These are phyloP conservation scores for Borostomias antarcticus DNA, from an alignment of 2,797 vertebrate genomes.

Conservation along the genomic window DNA sequence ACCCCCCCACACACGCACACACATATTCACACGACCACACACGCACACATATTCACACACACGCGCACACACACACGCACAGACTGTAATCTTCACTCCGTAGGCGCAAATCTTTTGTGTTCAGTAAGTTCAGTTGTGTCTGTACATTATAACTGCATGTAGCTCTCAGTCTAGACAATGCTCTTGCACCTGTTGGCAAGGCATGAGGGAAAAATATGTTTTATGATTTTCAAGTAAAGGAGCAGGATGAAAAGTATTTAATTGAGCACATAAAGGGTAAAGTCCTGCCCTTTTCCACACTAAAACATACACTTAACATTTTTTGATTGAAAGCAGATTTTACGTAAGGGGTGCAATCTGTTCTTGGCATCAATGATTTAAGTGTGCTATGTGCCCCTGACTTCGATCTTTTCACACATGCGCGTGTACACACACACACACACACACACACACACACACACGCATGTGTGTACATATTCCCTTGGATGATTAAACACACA, in stretches of 20 bases:
- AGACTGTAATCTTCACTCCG: neutral
- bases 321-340: conserved; percentile 20
- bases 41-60: neutral
- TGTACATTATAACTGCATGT: neutral
- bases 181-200: conserved; percentile 31
- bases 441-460: conserved; percentile 27
- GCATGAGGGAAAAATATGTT: conserved; percentile 8
- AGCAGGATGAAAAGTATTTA: conserved; percentile 23
- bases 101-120: neutral
- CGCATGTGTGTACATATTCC: neutral
- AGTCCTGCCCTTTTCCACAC: conserved; percentile 22
- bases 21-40: neutral
- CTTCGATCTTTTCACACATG: conserved; percentile 18
- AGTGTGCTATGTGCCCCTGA: conserved; percentile 18
- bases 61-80: neutral
- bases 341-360: conserved; percentile 22
- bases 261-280: conserved; percentile 24
- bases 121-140: neutral
- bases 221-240: conserved; percentile 2
- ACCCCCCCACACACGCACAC: conserved; percentile 2
- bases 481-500: neutral
- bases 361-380: conserved; percentile 7
- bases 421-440: conserved; percentile 18
- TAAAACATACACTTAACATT: conserved; percentile 29
- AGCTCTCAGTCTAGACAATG: conserved; percentile 11